Base-by-base conservation (phyloP, 2,888 invertebrate species). In the Netelia inedita region DNA sequence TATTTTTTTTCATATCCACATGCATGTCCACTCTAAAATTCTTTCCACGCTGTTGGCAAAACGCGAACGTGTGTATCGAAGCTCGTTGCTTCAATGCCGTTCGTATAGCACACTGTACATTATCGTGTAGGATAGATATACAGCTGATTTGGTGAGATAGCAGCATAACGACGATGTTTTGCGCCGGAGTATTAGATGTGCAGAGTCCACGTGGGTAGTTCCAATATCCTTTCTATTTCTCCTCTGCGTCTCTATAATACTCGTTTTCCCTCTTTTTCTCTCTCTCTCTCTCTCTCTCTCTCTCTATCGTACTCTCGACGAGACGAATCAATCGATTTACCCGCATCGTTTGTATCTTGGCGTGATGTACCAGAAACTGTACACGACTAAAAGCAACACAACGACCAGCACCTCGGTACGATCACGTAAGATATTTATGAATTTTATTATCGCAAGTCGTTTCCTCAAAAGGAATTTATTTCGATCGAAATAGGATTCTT, bases 291-390 rank as follows among this genome's bases (percentile, higher is more conserved):
- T 9, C 21, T 16, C n/a, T 74, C 23, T 50, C 46, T 46, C 10
- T 46, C 46, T 46, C 46, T 46, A 46, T 46, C 53, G 16, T 61
- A 16, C 43, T 78, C 78, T 28, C 68, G 50, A 23, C 28, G 59
- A 66, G 43, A 68, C 76, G 66, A 50, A 69, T 78, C 78, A 59
- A 78, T 78, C 78, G 68, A 78, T 78, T 66, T 78, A 43, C 76
- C 76, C 76, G 66, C 66, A 76, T 76, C 57, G 66, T 57, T 66
- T 57, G 68, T 68, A 69, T 46, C 57, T 76, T 57, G 57, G 76
- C 43, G 23, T 57, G 41, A 68, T 14, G 14, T 59, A 68, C 21
- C 16, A 16, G 21, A 28, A 28, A 10, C 23, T 16, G 19, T 23
- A 35, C 23, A n/a, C 66, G 46, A 66, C 59, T 41, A 71, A 14